A percentile compares a stretch with the other conserved stretches of the same genome.
Evolutionary conservation across 2,888 invertebrate species (phyloP).

Genomic region (Cephalotes varians): DNA sequence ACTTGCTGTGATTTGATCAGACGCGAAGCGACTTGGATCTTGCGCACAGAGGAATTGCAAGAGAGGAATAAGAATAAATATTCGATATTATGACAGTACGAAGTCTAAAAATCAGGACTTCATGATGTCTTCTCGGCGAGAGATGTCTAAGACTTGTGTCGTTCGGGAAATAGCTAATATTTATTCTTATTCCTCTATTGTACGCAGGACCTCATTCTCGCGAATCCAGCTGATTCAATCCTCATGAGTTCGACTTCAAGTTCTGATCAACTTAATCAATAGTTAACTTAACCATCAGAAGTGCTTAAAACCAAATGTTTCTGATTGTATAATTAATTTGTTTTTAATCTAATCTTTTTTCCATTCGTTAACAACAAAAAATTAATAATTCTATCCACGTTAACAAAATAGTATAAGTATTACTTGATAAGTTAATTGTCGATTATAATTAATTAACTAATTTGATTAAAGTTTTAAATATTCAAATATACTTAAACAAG

Average conservation of each 20-base stretch:
- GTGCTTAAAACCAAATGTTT: not conserved
- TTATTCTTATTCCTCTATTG: too few relatives aligned
- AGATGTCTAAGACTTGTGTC: too few relatives aligned
- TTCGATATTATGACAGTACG: too few relatives aligned
- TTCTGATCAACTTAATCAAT: not conserved
- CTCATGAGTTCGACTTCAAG: not conserved
- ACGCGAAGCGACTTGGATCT: not conserved
- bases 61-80: too few relatives aligned
- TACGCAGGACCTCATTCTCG: too few relatives aligned
- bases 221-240: not conserved
- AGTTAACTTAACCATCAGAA: not conserved
- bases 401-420: not conserved
- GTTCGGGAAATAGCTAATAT: too few relatives aligned
- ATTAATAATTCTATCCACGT: not conserved
- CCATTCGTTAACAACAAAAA: not conserved
- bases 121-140: too few relatives aligned
- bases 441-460: not conserved
- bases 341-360: not conserved
- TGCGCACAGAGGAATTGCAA: too few relatives aligned
- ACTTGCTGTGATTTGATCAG: not conserved
- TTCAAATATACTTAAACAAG: not conserved
- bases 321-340: not conserved
- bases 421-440: not conserved
- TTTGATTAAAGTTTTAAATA: too few relatives aligned
- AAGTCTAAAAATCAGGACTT: too few relatives aligned